Evolutionary conservation across 2,797 vertebrate species (phyloP), one percentile per base, ranked within the genome.

Genomic region (Triplophysa bombifrons): DNA sequence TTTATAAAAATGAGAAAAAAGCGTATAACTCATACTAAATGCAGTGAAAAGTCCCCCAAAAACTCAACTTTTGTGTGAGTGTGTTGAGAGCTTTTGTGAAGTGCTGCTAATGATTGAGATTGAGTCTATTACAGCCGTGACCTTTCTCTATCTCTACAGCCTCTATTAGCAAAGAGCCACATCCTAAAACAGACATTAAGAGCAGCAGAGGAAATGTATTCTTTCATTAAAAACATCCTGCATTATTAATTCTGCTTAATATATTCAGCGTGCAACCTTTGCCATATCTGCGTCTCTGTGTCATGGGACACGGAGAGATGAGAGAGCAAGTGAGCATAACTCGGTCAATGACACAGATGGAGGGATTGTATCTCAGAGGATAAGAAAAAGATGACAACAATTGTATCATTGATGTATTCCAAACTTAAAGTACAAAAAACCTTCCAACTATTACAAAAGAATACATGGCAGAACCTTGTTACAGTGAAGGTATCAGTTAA

Each of bases 71-170:
- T 91, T n/a, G 50, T 60, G 53, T 61, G 30, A 20, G 60, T 27
- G 82, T 93, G 90, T 86, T 93, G 95, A 94, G 93, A 93, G 92
- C 92, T 93, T 95, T 94, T 93, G 78, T 88, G 88, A 91, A 90
- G 92, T 94, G 94, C 92, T 94, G 72, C 94, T 93, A 92, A 94
- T 96, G 95, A 96, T 95, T 95, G 94, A 95, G 95, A 95, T 95
- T 94, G 58, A 95, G 94, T 95, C 94, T 95, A 94, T 96, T 95
- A 95, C 94, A 84, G 91, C 87, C 48, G 87, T 95, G 93, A 96
- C 95, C 94, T 95, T 95, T 96, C 95, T 93, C 76, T 93, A 92
- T 93, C 95, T 94, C 94, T 94, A 94, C 93, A 81, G 60, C 93
- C 92, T 94, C 93, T 80, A 83, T 86, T 83, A 86, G 84, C 78